These are phyloP conservation scores for Hirtodrosophila trivittata DNA, from an alignment of 2,888 invertebrate genomes.

Conservation along the genomic window DNA sequence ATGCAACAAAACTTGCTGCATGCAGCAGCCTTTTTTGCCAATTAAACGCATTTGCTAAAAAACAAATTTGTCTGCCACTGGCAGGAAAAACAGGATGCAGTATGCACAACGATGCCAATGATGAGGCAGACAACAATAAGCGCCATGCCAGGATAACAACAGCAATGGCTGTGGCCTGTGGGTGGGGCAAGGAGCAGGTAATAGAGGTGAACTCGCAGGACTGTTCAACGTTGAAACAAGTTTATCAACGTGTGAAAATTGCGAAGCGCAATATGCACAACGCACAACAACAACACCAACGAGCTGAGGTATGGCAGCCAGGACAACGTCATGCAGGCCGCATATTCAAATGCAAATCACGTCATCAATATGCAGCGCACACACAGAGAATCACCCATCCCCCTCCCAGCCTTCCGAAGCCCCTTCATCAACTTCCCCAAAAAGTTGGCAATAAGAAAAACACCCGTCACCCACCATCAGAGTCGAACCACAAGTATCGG, in stretches of 20 bases:
- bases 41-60: conserved; percentile 76
- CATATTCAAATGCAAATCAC: conserved; percentile 81
- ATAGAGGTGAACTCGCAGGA: conserved; percentile 19
- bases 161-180: conserved; percentile 2
- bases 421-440: conserved; percentile 1
- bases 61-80: conserved; percentile 34
- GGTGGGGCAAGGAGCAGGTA: not conserved
- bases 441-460: conserved; percentile 1
- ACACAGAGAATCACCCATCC: conserved; percentile 18
- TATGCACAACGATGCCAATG: conserved; percentile 36
- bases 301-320: conserved; percentile 11
- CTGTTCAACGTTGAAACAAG: conserved; percentile 68
- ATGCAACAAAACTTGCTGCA: conserved; percentile 56
- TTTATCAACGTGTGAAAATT: conserved; percentile 79
- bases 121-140: conserved; percentile 45
- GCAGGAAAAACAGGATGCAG: conserved; percentile 6
- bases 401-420: not conserved
- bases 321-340: conserved; percentile 45
- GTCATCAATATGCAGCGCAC: conserved; percentile 75
- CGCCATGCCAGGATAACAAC: conserved; percentile 24
- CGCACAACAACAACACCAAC: conserved; percentile 32
- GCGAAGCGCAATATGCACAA: conserved; percentile 61
- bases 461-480: not conserved
- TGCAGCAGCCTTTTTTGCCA: conserved; percentile 56
- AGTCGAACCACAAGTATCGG: conserved; percentile 7